Evolutionary conservation across 2,113 vertebrate genomes (phyloP), one percentile per base, ranked within the genome.

Genomic region (Esox niger): DNA sequence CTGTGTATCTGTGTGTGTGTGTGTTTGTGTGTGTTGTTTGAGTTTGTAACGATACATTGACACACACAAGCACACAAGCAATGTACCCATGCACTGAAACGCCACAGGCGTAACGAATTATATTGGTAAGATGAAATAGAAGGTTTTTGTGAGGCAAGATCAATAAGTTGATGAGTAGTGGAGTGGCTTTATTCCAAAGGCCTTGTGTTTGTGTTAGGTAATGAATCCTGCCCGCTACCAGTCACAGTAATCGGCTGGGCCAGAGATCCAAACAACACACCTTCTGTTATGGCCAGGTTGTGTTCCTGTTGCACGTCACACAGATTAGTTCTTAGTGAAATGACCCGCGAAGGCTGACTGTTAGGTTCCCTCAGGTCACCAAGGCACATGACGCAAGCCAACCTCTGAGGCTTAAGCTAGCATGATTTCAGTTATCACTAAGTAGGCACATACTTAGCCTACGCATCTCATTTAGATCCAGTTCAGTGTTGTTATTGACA

Each of bases 121-220:
- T 88, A 89, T 86, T 86, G 86, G n/a, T 30, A 43, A 84, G 86
- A 77, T 79, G 68, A 79, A 74, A 79, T 69, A 85, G 80, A 82
- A 75, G 35, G 82, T 78, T 52, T 88, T 85, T 80, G 78, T 85
- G 90, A 88, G 89, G 88, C 89, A 38, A 82, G 84, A 80, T 91
- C 82, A 82, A 54, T 90, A 80, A 86, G 64, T 84, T 56, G 70
- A 64, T 69, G 61, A 58, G 59, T 76, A 58, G 66, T 72, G 70
- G 76, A 79, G 69, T 82, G 82, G 86, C 85, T 74, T 85, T n/a
- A 31, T 25, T 23, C 74, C 61, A 87, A 88, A 87, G 90, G 90
- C 88, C 89, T 52, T 87, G 77, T 89, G 75, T 92, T 84, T 88
- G 66, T 83, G 75, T 76, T 81, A 81, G 86, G 87, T 89, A 89